Conservation (phyloP, 2,797 vertebrate species). For the Epinephelus coioides region DNA sequence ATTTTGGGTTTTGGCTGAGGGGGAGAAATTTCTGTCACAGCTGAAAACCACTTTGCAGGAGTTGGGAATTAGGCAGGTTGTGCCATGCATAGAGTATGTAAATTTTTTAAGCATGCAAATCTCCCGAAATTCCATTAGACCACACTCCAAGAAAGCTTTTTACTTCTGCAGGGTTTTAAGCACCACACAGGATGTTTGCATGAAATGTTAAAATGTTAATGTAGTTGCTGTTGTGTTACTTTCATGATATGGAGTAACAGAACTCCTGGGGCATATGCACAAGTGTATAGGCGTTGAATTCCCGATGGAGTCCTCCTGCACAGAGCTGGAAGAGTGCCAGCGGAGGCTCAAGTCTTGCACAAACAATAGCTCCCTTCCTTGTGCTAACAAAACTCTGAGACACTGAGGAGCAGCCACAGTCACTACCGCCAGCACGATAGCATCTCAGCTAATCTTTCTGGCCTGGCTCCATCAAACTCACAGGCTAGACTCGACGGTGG, state of each 20-base stretch:
- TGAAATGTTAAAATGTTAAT: background rate
- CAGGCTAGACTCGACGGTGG: slow-evolving; percentile 51
- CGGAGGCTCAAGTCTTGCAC: slow-evolving; percentile 80
- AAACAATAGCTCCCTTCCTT: slow-evolving; percentile 70
- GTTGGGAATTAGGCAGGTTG: slow-evolving; percentile 3
- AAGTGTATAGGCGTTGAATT: background rate
- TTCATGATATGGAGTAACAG: background rate
- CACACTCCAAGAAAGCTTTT: background rate
- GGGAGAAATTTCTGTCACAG: slow-evolving; percentile 13
- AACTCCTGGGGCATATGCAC: background rate
- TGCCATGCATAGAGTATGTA: slow-evolving; percentile 2
- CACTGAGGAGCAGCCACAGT: slow-evolving; percentile 28
- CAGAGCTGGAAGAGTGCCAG: slow-evolving; percentile 76
- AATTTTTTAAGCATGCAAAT: slow-evolving; percentile 9
- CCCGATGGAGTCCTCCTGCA: slow-evolving; percentile 16
- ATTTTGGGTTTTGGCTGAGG: slow-evolving; percentile 15
- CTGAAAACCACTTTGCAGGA: slow-evolving; percentile 27
- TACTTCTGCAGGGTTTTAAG: background rate
- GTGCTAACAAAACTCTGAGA: slow-evolving; percentile 30
- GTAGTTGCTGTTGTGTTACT: background rate
- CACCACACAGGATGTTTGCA: background rate
- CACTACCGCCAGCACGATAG: slow-evolving; percentile 62
- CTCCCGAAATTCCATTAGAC: background rate
- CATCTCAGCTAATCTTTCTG: slow-evolving; percentile 74
- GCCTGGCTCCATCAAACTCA: slow-evolving; percentile 51